Conservation (phyloP, 2,113 vertebrate genomes). For the Ornithorhynchus anatinus region DNA sequence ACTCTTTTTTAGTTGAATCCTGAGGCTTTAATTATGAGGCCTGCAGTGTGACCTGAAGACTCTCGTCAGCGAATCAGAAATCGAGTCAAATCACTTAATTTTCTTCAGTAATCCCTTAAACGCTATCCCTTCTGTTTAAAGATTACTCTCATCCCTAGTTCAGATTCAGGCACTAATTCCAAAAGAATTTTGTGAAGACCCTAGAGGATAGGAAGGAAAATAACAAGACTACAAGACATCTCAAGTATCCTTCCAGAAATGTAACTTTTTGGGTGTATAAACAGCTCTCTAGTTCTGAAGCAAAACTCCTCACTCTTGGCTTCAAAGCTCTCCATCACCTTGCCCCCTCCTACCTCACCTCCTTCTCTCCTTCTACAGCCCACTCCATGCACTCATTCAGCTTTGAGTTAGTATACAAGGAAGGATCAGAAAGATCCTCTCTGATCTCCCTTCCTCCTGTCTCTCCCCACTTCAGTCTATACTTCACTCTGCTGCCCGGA, state of each 20-base stretch:
- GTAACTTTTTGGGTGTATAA: background rate
- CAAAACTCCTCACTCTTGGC: background rate
- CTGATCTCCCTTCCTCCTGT: too few relatives aligned
- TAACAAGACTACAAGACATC: background rate
- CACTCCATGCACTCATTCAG: too few relatives aligned
- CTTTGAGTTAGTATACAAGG: too few relatives aligned
- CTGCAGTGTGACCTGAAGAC: background rate
- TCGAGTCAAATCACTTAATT: too few relatives aligned
- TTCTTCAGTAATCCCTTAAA: background rate
- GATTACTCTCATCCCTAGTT: background rate
- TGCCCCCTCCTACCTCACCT: background rate
- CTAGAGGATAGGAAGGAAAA: background rate
- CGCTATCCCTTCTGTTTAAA: background rate
- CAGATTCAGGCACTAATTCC: background rate
- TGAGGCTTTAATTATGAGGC: background rate
- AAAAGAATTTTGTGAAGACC: background rate
- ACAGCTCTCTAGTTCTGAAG: background rate
- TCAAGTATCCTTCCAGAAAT: background rate
- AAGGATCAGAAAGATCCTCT: too few relatives aligned
- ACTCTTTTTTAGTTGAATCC: background rate
- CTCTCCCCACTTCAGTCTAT: too few relatives aligned
- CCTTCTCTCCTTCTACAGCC: background rate
- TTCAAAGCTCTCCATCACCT: too few relatives aligned
- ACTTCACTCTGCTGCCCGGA: too few relatives aligned
- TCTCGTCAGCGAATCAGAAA: background rate